phyloP scores from a whole-genome alignment of 2,888 invertebrate genomes.

The Busseola fusca region DNA sequence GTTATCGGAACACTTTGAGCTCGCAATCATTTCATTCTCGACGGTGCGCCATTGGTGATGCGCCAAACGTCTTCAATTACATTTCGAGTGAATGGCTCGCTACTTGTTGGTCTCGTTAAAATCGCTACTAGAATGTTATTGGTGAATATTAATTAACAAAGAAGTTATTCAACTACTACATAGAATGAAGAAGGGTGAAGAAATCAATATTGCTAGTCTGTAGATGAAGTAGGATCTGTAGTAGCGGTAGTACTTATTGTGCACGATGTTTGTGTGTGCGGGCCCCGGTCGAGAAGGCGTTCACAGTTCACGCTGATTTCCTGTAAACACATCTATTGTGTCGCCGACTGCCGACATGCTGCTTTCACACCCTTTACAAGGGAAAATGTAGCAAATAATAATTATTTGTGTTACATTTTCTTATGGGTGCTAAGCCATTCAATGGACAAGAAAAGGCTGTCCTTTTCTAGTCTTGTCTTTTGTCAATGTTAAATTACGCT shows the following conservation, averaged over 20 bases:
- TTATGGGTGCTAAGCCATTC: slow-evolving; percentile 55
- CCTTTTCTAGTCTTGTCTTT: too few species aligned
- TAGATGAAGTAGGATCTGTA: slow-evolving; percentile 16
- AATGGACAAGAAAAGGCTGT: slow-evolving; percentile 41
- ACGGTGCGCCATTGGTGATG: slow-evolving; percentile 48
- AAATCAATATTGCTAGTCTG: slow-evolving; percentile 20
- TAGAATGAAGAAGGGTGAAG: not conserved
- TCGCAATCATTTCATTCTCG: slow-evolving; percentile 66
- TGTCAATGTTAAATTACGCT: slow-evolving; percentile 17
- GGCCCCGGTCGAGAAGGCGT: slow-evolving; percentile 63
- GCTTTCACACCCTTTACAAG: slow-evolving; percentile 70
- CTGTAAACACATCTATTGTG: slow-evolving; percentile 84
- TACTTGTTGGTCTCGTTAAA: slow-evolving; percentile 57
- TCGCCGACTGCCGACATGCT: slow-evolving; percentile 73
- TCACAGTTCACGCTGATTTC: slow-evolving; percentile 74
- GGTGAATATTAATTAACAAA: slow-evolving; percentile 48
- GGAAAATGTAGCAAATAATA: slow-evolving; percentile 69
- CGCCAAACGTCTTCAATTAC: slow-evolving; percentile 68
- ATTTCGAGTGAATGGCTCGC: slow-evolving; percentile 61
- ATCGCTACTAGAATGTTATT: slow-evolving; percentile 36
- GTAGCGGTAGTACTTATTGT: slow-evolving; percentile 61
- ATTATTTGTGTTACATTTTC: slow-evolving; percentile 71
- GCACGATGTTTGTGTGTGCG: slow-evolving; percentile 68
- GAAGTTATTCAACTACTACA: not conserved
- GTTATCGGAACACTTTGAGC: slow-evolving; percentile 66